Conservation (phyloP, 2,888 invertebrate species). For the Chironomus tentans region DNA sequence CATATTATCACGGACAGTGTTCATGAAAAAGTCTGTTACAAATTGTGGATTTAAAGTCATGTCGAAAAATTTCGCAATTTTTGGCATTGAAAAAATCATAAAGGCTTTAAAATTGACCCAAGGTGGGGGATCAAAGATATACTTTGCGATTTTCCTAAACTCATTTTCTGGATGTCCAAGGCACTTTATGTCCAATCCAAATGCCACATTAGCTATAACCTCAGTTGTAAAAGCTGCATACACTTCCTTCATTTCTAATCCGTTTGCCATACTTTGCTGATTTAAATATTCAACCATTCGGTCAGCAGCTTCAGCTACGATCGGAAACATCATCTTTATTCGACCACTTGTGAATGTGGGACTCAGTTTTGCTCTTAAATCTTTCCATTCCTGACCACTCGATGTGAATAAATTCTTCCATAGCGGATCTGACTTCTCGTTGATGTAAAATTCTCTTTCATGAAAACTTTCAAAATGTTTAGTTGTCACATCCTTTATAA, state of each 20-base stretch:
- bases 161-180: not conserved
- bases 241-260: not conserved
- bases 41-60: not conserved
- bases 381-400: not conserved
- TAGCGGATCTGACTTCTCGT: constrained; percentile 35
- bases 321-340: constrained; percentile 8
- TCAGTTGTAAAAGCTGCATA: not conserved
- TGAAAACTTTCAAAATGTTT: constrained; percentile 39
- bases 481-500: constrained; percentile 35
- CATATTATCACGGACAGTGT: not conserved
- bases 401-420: constrained; percentile 29
- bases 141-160: constrained; percentile 1
- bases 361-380: not conserved
- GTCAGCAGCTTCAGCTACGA: not conserved
- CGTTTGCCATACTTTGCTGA: no score
- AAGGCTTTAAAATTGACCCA: not conserved
- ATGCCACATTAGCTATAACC: not conserved
- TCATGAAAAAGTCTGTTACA: not conserved
- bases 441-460: constrained; percentile 35
- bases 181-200: not conserved
- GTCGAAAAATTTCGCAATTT: not conserved
- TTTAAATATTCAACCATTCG: constrained; percentile 2
- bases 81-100: not conserved
- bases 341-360: not conserved
- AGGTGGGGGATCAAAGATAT: not conserved